Evolutionary conservation across 1,140 invertebrate species (phyloP), one percentile per base, ranked within the genome.

Genomic region (Drosophila pandora): DNA sequence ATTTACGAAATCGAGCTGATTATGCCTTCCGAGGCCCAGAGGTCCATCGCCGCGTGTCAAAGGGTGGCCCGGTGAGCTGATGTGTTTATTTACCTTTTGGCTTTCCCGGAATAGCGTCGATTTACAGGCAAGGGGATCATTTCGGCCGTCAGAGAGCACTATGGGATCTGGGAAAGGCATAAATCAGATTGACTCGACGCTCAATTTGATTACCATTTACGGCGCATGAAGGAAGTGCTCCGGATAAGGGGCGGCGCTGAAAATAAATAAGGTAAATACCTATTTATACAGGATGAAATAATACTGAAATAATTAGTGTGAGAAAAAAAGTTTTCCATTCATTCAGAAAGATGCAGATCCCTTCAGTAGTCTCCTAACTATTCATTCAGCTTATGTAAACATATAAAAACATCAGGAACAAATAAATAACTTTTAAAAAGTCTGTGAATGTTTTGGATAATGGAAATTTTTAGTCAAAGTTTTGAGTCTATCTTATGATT

Each of bases 1-100:
- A 88, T 89, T 89, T 89, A 88, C 84, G 83, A 83, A 88, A 88
- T 83, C 84, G 83, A 88, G 84, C 79, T 88, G 79, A 87, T 87
- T 88, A 88, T 76, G 83, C 81, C 79, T 65, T 76, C 62, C 13
- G 13, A 17, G 17, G 17, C 41, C n/a, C 41, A 43, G 52, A 43
- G 37, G 52, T n/a, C 50, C 56, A 25, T 23, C 43, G 21, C 43
- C 79, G 79, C 64, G 76, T 70, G 83, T 82, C 67, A 88, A 87
- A 82, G 83, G 83, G 83, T 87, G 76, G 41, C 63, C 53, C 53
- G 37, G 28, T 30, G 10, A 17, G 62, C 50, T 45, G 30, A 55
- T 73, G 81, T 87, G 83, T 87, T 88, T 87, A 78, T 87, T 87
- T 87, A 87, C 83, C 83, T 82, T 79, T 87, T 79, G 83, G 79